Percentiles rank a stretch among this genome's conserved stretches.
Conservation (phyloP, 2,113 vertebrate genomes). For the Corythoichthys haematopterus region DNA sequence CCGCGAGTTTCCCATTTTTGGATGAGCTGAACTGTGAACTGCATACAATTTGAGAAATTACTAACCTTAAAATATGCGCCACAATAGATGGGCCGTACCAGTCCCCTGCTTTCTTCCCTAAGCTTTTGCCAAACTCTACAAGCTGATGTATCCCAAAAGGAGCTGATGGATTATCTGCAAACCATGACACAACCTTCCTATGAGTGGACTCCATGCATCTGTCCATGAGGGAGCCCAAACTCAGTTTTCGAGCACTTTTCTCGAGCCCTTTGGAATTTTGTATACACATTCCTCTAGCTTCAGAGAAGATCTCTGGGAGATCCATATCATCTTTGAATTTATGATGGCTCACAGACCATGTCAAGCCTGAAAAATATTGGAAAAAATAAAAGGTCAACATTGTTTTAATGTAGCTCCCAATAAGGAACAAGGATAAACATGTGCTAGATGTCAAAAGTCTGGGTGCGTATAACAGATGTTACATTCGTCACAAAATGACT, state of each 20-base stretch:
- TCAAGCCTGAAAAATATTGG: conserved; percentile 63
- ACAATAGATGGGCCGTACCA: conserved; percentile 87
- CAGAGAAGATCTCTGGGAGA: conserved; percentile 25
- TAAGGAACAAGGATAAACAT: no score
- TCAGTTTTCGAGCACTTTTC: conserved; percentile 36
- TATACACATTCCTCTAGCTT: not conserved
- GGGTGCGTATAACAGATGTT: no score
- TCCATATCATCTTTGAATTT: conserved; percentile 69
- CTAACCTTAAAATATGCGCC: conserved; percentile 85
- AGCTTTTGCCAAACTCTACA: conserved; percentile 76
- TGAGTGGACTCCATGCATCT: conserved; percentile 65
- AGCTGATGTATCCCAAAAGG: conserved; percentile 82
- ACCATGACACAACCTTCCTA: conserved; percentile 77
- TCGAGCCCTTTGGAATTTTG: not conserved
- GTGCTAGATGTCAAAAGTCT: no score
- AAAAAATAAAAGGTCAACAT: not conserved
- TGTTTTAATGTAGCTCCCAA: no score
- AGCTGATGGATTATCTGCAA: conserved; percentile 73
- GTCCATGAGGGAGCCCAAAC: conserved; percentile 47
- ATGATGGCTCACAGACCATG: conserved; percentile 55
- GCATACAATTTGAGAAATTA: not conserved
- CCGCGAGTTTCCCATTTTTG: no score
- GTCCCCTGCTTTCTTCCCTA: conserved; percentile 84
- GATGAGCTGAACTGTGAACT: not conserved
- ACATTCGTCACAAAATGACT: no score